Percentiles rank a stretch among this genome's conserved stretches.
Conservation (phyloP, 2,797 vertebrate species). For the Intellagama lesueurii region DNA sequence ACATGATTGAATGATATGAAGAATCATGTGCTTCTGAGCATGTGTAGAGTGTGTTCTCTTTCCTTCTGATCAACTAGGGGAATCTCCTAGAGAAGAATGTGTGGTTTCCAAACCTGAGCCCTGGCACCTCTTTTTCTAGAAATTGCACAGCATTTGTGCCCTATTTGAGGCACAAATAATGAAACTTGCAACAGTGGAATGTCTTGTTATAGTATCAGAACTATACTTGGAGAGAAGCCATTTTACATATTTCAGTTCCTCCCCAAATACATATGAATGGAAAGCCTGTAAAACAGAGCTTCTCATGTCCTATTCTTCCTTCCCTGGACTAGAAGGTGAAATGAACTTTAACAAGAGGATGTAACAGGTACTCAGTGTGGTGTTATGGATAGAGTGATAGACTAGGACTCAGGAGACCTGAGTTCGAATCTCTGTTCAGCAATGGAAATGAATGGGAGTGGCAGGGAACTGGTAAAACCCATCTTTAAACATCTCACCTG, state of each 20-base stretch:
- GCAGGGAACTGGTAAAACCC: too few species aligned
- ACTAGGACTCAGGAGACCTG: too few species aligned
- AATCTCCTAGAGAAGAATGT: too few species aligned
- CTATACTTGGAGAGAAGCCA: neutral
- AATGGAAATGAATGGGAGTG: too few species aligned
- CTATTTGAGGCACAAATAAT: neutral
- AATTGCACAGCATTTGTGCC: neutral
- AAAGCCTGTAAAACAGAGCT: neutral
- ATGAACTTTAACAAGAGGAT: neutral
- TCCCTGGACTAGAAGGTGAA: neutral
- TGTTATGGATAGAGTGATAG: too few species aligned
- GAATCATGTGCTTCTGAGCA: neutral
- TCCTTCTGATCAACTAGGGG: neutral
- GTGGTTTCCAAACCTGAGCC: neutral
- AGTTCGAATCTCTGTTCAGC: too few species aligned
- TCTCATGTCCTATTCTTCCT: neutral
- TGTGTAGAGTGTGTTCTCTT: neutral
- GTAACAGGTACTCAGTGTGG: too few species aligned
- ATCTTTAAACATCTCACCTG: too few species aligned
- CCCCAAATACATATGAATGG: neutral
- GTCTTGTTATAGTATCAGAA: neutral
- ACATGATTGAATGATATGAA: neutral
- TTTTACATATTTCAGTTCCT: neutral
- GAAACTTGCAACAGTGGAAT: neutral
- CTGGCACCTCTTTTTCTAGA: neutral